Percentiles rank a stretch among this genome's conserved stretches.
These are phyloP conservation scores for Buphagus erythrorhynchus DNA, from an alignment of 2,797 vertebrate species.

Conservation along the genomic window DNA sequence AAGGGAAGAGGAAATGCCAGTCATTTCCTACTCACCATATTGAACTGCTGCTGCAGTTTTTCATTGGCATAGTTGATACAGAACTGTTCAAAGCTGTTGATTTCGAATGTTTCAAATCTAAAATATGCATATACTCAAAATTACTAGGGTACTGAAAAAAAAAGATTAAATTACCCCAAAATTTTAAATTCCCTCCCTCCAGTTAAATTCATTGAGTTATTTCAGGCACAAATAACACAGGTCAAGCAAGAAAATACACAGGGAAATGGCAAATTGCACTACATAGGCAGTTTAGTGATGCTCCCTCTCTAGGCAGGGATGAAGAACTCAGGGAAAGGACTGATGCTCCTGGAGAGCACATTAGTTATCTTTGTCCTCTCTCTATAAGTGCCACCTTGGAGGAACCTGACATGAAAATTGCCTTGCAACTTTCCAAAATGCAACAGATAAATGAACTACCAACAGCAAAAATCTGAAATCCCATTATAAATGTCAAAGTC, in stretches of 20 bases:
- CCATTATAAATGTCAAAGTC: not conserved
- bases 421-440: not conserved
- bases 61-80: conserved; percentile 99
- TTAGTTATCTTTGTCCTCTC: not conserved
- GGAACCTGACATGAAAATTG: not conserved
- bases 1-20: conserved; percentile 47
- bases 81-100: conserved; percentile 99
- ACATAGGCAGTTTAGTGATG: not conserved
- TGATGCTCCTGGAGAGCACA: not conserved
- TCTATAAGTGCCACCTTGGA: not conserved
- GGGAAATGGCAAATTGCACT: not conserved
- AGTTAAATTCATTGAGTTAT: not conserved
- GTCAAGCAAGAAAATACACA: not conserved
- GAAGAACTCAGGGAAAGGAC: not conserved
- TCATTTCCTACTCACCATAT: conserved; percentile 90
- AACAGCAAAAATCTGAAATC: conserved; percentile 11
- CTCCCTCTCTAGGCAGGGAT: not conserved
- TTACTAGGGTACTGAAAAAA: not conserved
- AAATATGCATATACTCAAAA: conserved; percentile 44
- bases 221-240: not conserved
- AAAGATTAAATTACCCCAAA: not conserved
- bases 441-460: not conserved
- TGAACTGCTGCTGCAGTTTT: conserved; percentile 99
- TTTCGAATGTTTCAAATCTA: conserved; percentile 98
- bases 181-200: not conserved